Conservation (phyloP, 2,797 vertebrate genomes). For the Sternarchorhynchus goeldii region DNA sequence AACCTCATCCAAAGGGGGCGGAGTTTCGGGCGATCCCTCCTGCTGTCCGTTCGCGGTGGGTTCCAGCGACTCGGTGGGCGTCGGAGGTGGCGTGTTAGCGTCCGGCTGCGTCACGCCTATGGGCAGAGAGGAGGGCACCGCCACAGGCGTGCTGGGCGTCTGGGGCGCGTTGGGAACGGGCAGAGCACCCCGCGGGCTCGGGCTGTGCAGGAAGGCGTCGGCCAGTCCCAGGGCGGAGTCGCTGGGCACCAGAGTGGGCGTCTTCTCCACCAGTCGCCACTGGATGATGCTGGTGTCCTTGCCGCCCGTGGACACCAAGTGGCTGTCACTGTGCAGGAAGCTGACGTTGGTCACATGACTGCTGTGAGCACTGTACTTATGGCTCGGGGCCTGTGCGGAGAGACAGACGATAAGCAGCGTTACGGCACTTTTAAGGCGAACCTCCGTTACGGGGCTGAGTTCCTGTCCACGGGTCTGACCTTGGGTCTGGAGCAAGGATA, state of each 20-base stretch:
- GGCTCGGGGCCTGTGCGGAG: conserved; percentile 87
- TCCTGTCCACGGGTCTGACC: conserved; percentile 68
- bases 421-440: not conserved
- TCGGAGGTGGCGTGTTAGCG: conserved; percentile 44
- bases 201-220: conserved; percentile 67
- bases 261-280: conserved; percentile 91
- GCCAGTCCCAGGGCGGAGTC: conserved; percentile 62
- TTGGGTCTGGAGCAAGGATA: conserved; percentile 95
- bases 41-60: conserved; percentile 70
- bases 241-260: conserved; percentile 53
- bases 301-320: conserved; percentile 95
- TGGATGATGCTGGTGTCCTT: conserved; percentile 98
- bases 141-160: conserved; percentile 30
- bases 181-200: conserved; percentile 63
- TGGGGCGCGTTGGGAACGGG: conserved; percentile 33
- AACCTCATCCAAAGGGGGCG: conserved; percentile 59
- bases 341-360: conserved; percentile 98
- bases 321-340: conserved; percentile 87
- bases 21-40: conserved; percentile 61
- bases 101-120: conserved; percentile 33
- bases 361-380: conserved; percentile 96
- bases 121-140: conserved; percentile 34
- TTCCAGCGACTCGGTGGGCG: conserved; percentile 44
- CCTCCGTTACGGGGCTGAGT: not conserved
- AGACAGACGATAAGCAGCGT: conserved; percentile 15